Percentiles rank a stretch among this genome's conserved stretches.
Conservation (phyloP, 1,140 invertebrate species). For the Chironomus tepperi region DNA sequence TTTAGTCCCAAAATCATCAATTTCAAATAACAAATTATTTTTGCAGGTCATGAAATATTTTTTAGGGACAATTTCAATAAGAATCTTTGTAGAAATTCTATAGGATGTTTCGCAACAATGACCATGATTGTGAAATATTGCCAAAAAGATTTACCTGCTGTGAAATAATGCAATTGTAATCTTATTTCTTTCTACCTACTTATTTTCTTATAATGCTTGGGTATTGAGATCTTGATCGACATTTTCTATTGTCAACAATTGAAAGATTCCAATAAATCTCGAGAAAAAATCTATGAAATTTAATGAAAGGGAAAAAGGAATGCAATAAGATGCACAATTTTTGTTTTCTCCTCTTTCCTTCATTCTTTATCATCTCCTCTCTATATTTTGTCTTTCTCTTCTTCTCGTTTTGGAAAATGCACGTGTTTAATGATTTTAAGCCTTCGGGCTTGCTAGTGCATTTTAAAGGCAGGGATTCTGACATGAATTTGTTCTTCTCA, state of each 20-base stretch:
- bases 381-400: not conserved
- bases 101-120: not conserved
- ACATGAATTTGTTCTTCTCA: not conserved
- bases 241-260: slow-evolving; percentile 4
- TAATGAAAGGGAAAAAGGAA: slow-evolving; percentile 4
- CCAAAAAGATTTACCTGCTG: not conserved
- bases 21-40: too few species aligned
- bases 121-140: slow-evolving; percentile 14
- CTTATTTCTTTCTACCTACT: slow-evolving; percentile 3
- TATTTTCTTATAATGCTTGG: not conserved
- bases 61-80: not conserved
- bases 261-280: not conserved
- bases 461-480: not conserved
- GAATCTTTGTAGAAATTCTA: not conserved
- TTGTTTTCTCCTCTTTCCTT: not conserved
- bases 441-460: not conserved
- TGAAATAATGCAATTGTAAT: slow-evolving; percentile 18
- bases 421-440: slow-evolving; percentile 21
- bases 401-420: not conserved
- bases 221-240: not conserved
- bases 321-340: slow-evolving; percentile 20
- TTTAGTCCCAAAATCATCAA: too few species aligned
- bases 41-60: too few species aligned
- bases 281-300: not conserved
- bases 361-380: not conserved